Percentiles rank a stretch among this genome's conserved stretches.
These are phyloP conservation scores for Phyllostomus discolor DNA, from an alignment of 2,113 vertebrate species.

Conservation along the genomic window DNA sequence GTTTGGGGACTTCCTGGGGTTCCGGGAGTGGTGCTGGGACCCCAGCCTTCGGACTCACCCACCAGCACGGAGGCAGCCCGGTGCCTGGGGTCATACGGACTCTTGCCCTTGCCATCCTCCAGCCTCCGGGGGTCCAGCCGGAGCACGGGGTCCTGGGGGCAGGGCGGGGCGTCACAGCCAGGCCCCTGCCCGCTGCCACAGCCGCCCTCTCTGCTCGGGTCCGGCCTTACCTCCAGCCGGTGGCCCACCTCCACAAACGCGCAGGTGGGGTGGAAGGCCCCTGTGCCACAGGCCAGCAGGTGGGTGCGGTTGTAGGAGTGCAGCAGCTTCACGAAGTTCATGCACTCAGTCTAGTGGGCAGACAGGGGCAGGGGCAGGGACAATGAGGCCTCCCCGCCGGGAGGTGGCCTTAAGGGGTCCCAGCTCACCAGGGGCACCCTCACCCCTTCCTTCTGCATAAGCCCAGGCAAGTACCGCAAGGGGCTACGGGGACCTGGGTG, in stretches of 20 bases:
- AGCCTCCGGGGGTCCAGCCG: conserved; percentile 81
- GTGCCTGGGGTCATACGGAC: conserved; percentile 93
- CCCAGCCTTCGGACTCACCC: conserved; percentile 81
- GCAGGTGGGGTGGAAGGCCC: conserved; percentile 95
- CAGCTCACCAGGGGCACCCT: not conserved
- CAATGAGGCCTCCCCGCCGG: not conserved
- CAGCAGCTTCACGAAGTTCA: conserved; percentile 96
- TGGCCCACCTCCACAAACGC: conserved; percentile 92
- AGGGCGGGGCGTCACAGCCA: too few species aligned
- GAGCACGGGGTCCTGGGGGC: conserved; percentile 89
- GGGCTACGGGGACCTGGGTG: not conserved
- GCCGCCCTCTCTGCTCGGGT: not conserved
- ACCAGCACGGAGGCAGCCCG: conserved; percentile 90
- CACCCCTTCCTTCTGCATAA: too few species aligned
- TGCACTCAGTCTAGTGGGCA: conserved; percentile 89
- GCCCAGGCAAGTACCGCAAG: not conserved
- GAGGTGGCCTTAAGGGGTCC: not conserved
- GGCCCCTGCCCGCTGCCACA: not conserved
- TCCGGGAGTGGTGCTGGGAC: not conserved
- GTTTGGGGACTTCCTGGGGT: not conserved
- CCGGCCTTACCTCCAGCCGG: conserved; percentile 86
- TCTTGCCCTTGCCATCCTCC: conserved; percentile 96
- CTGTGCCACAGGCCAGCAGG: conserved; percentile 93
- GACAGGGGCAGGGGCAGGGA: not conserved
- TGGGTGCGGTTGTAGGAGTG: conserved; percentile 95